A percentile compares a stretch with the other conserved stretches of the same genome.
Evolutionary conservation across 2,797 vertebrate species (phyloP).

Genomic region (Acrossocheilus fasciatus): DNA sequence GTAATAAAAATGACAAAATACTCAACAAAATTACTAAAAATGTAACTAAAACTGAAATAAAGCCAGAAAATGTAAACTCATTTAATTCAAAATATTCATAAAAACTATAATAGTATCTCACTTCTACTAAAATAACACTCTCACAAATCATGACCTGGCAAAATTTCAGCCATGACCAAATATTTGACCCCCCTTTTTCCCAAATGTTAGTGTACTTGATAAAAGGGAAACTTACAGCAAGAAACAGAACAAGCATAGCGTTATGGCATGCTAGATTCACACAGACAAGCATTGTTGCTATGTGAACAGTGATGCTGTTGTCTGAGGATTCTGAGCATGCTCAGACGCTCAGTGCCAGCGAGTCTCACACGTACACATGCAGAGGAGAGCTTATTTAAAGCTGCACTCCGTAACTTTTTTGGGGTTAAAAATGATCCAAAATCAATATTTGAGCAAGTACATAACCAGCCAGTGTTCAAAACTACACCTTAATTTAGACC

Average conservation of each 20-base stretch:
- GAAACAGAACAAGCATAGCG: neutral
- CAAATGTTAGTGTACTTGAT: neutral
- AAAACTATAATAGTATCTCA: neutral
- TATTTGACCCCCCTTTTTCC: neutral
- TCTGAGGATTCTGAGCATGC: constrained; percentile 26
- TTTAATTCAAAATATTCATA: neutral
- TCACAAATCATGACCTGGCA: neutral
- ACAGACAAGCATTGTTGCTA: constrained; percentile 24
- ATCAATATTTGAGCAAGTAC: too few species aligned
- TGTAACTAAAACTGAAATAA: neutral
- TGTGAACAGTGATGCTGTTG: constrained; percentile 39
- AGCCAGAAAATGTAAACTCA: neutral
- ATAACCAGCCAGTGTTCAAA: too few species aligned
- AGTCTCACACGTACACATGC: constrained; percentile 12
- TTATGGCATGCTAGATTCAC: neutral
- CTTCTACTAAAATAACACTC: neutral
- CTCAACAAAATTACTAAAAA: too few species aligned
- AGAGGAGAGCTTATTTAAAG: neutral
- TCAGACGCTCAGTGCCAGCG: constrained; percentile 15
- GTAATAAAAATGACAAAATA: too few species aligned
- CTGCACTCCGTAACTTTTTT: too few species aligned
- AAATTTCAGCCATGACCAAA: neutral
- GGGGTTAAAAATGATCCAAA: too few species aligned
- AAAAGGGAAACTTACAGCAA: neutral
- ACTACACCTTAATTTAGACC: too few species aligned